Evolutionary conservation across 2,797 vertebrate species (phyloP), one percentile per base, ranked within the genome.

Genomic region (Epinephelus malabaricus): DNA sequence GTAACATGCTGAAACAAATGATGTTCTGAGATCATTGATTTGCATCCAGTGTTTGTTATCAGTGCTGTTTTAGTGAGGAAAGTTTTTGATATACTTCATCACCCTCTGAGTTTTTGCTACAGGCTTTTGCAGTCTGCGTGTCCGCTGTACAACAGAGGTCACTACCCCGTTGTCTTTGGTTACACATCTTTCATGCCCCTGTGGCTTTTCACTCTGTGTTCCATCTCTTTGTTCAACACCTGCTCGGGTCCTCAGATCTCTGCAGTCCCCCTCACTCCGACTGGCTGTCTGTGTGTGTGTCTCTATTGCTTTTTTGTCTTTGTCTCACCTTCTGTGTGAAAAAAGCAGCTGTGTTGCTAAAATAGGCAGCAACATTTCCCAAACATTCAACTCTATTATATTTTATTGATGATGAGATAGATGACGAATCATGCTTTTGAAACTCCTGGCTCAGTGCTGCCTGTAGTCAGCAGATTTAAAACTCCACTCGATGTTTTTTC

Each of bases 211-310:
- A 51, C 65, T 86, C 67, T 78, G 51, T 85, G 79, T 79, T 87
- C 61, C 76, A 72, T 91, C 80, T 84, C 86, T 89, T 90, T 94
- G 90, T 87, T 89, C 84, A 85, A 69, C 90, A 92, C 84, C 91
- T 92, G 92, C 80, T 92, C 87, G 62, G 40, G 50, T 77, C 61
- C 55, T 91, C 86, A 89, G 70, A 84, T 90, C 81, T 92, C 81
- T 82, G 71, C 76, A 71, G 73, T 27, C 18, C 25, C 59, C 12
- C 46, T 70, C 58, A 1, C 60, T 66, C 59, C 14, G 23, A 69
- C 68, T 51, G 49, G 1, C 56, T 61, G 34, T 17, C 66, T 81
- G 65, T 78, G 4, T 78, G 4, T 46, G 9, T 43, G 9, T 53
- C 49, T 21, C 43, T 51, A 11, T 46, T 68, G 11, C 56, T 79